These are phyloP conservation scores for Cydia strobilella DNA, from an alignment of 1,140 invertebrate species.

Conservation along the genomic window DNA sequence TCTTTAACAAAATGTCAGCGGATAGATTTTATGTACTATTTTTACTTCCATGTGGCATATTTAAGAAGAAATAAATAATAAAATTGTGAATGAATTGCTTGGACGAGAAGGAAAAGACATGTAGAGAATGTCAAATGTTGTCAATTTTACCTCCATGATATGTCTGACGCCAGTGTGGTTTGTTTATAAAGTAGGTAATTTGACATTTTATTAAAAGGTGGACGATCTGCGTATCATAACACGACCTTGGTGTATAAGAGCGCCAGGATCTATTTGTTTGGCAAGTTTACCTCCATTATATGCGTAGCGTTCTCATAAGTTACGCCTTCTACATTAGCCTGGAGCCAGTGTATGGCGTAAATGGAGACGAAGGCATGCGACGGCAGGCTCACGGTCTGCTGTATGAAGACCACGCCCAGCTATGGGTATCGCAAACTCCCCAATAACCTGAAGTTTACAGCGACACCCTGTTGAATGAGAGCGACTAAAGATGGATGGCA, in stretches of 20 bases:
- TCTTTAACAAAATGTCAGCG: too few species aligned
- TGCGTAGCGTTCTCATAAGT: slow-evolving; percentile 82
- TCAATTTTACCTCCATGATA: slow-evolving; percentile 85
- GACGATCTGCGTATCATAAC: slow-evolving; percentile 49
- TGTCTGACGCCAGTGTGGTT: slow-evolving; percentile 91
- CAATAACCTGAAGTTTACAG: slow-evolving; percentile 52
- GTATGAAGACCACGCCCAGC: slow-evolving; percentile 88
- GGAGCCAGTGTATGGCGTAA: slow-evolving; percentile 95
- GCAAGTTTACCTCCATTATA: slow-evolving; percentile 83
- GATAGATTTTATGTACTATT: too few species aligned
- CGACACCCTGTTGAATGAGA: too few species aligned
- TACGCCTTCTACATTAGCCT: slow-evolving; percentile 88
- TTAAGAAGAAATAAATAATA: too few species aligned
- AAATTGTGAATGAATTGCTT: too few species aligned
- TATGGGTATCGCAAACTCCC: slow-evolving; percentile 87
- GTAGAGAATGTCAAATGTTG: slow-evolving; percentile 63
- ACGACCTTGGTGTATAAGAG: too few species aligned
- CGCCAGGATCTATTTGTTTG: too few species aligned
- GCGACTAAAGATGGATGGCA: not conserved
- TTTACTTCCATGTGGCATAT: too few species aligned
- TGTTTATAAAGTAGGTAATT: slow-evolving; percentile 83
- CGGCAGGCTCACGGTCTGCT: slow-evolving; percentile 87
- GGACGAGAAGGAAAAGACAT: too few species aligned
- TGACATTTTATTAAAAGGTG: slow-evolving; percentile 46
- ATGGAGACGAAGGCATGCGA: slow-evolving; percentile 93